Evolutionary conservation across 2,113 vertebrate genomes (phyloP), one percentile per base, ranked within the genome.

Genomic region (Prolemur simus): DNA sequence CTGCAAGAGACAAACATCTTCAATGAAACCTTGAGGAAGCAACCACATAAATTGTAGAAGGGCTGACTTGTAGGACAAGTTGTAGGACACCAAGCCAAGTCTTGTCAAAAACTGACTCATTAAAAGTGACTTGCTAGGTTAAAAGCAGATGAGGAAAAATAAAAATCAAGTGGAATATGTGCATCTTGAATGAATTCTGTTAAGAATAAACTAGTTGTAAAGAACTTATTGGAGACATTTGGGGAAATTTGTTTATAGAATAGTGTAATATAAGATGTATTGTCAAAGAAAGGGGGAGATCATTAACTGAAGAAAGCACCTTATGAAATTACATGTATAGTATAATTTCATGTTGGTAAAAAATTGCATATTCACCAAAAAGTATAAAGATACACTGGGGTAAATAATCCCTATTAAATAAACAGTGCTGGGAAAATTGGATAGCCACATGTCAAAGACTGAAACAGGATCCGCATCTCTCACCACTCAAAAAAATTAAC

Each of bases 311-410:
- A 87, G 37, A 94, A 95, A 94, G 3, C 4, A 71, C 74, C 17
- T 34, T 76, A 89, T 89, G 56, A 92, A 92, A 63, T 63, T 71
- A 17, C 25, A 34, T 42, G 0, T 69, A 60, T 14, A 93, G 8
- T 76, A 74, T 97, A 90, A 69, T 68, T 91, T 68, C 42, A 71
- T 84, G 81, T 56, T 76, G 6, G 27, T 25, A 90, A 93, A 74
- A 66, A 69, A 88, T 8, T 27, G 2, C 8, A 71, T 54, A 64
- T 13, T 8, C 14, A 18, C 10, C 73, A 60, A 29, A 23, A 95
- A 63, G 20, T 74, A 84, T 85, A 47, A 66, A 34, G 68, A 80
- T 54, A 54, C 52, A 18, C 5, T 54, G 52, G 52, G 52, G 52
- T 6, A 54, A 18, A 54, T 17, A 54, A 54, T 54, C 52, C 52